A percentile compares a stretch with the other conserved stretches of the same genome.
These are phyloP conservation scores for Lasiurus cinereus DNA, from an alignment of 2,113 vertebrate genomes.

Conservation along the genomic window DNA sequence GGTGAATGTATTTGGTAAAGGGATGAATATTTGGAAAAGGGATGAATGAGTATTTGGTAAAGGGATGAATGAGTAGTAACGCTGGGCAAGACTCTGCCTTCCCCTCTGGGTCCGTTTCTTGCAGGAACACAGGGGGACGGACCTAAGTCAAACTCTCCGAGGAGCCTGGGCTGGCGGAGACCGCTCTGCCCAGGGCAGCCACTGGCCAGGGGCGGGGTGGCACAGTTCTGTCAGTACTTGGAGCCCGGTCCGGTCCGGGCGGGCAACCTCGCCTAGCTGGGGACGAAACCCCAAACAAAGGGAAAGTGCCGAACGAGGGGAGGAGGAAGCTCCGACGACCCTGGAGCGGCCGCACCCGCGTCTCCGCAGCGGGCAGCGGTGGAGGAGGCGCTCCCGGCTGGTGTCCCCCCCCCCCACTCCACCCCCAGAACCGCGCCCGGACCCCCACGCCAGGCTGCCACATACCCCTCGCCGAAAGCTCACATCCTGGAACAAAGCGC, in stretches of 20 bases:
- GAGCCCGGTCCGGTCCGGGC: neutral
- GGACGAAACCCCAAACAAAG: constrained; percentile 54
- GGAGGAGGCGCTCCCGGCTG: neutral
- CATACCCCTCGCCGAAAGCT: constrained; percentile 7
- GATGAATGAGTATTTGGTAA: no score
- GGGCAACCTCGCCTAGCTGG: no score
- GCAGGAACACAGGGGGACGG: neutral
- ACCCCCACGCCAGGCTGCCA: neutral
- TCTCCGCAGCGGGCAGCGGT: neutral
- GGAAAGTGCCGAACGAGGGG: neutral
- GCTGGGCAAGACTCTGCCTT: neutral
- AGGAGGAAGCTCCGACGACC: neutral
- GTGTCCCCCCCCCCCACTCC: neutral
- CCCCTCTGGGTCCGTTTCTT: neutral
- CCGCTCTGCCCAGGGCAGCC: neutral
- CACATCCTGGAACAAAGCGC: neutral
- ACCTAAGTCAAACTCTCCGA: neutral
- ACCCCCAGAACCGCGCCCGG: neutral
- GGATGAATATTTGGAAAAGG: no score
- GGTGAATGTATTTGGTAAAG: neutral
- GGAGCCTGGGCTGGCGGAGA: neutral
- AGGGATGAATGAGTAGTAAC: neutral
- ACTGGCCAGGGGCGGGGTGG: neutral
- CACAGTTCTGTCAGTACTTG: neutral
- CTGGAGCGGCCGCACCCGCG: neutral